Conservation (phyloP, 2,888 invertebrate species). For the Galeopsomyia nigrocyanea region DNA sequence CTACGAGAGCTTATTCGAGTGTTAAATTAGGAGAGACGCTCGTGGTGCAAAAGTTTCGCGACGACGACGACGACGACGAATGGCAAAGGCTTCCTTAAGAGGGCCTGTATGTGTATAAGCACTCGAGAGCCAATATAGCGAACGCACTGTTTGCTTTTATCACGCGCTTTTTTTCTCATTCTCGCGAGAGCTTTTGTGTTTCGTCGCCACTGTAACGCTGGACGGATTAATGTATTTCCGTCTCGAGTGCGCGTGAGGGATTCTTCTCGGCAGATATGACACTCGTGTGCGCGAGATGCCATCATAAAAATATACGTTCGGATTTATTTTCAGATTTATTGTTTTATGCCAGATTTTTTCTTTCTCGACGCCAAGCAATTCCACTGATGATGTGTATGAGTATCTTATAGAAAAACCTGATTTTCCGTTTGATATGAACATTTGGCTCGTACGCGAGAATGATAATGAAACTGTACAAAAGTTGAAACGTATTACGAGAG, state of each 20-base stretch:
- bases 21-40: constrained; percentile 46
- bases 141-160: constrained; percentile 18
- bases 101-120: background rate
- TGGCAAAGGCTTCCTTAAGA: too few relatives aligned
- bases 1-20: constrained; percentile 44
- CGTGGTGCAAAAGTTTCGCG: constrained; percentile 21
- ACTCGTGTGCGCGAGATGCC: background rate
- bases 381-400: too few relatives aligned
- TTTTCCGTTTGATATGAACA: too few relatives aligned
- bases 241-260: constrained; percentile 16
- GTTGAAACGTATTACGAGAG: background rate
- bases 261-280: constrained; percentile 13
- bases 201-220: background rate
- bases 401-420: too few relatives aligned
- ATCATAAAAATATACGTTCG: too few relatives aligned
- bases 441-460: too few relatives aligned
- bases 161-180: constrained; percentile 5
- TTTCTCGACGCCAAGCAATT: too few relatives aligned
- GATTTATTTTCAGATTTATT: too few relatives aligned
- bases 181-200: constrained; percentile 26
- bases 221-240: constrained; percentile 20
- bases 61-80: too few relatives aligned
- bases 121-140: constrained; percentile 36
- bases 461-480: too few relatives aligned
- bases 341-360: too few relatives aligned